Evolutionary conservation across 2,797 vertebrate genomes (phyloP).

Genomic region (Chloroceryle amazona): DNA sequence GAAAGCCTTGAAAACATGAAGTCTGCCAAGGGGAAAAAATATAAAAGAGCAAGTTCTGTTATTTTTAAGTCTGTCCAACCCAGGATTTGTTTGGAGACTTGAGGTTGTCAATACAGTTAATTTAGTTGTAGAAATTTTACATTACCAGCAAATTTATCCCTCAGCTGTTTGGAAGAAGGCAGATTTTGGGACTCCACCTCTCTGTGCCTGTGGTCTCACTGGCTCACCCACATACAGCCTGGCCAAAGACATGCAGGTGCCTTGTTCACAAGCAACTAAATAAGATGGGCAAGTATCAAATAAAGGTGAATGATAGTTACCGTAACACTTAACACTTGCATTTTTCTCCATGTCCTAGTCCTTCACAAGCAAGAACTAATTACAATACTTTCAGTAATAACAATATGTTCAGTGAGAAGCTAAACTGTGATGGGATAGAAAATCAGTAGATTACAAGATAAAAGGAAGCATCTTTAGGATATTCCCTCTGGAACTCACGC

Average conservation of each 20-base stretch:
- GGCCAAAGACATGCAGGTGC: background rate
- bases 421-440: background rate
- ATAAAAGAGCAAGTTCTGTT: background rate
- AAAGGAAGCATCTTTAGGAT: background rate
- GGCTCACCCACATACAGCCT: rapidly evolving
- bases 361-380: constrained; percentile 16
- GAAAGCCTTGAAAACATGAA: background rate
- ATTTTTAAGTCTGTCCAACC: background rate
- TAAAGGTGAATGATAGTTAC: constrained; percentile 5
- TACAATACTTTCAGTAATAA: background rate
- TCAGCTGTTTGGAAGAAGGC: background rate
- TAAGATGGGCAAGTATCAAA: background rate
- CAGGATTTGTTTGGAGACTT: background rate
- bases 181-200: background rate
- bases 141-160: background rate
- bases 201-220: background rate
- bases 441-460: background rate
- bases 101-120: background rate
- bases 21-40: background rate
- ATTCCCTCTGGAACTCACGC: background rate
- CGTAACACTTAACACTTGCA: background rate
- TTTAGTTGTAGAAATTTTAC: background rate
- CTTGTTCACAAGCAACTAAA: background rate
- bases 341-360: background rate
- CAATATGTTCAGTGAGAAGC: background rate